phyloP scores from a whole-genome alignment of 2,888 invertebrate species.

The Nomada ruficornis region DNA sequence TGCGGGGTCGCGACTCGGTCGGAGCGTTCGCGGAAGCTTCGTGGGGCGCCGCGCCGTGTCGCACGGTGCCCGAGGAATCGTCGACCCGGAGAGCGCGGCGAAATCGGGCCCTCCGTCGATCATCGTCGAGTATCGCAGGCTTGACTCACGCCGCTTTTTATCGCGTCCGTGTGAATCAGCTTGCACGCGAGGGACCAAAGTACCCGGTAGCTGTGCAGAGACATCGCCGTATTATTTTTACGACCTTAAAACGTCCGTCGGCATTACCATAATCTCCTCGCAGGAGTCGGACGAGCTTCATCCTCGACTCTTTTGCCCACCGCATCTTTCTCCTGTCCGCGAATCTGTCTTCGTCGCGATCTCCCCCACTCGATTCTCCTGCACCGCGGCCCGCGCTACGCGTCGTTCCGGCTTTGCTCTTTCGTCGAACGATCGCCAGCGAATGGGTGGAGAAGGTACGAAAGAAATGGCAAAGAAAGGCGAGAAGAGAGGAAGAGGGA shows the following conservation, averaged over 20 bases:
- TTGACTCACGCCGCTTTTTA: conserved; percentile 69
- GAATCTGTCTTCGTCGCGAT: neutral
- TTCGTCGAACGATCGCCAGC: conserved; percentile 20
- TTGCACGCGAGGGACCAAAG: conserved; percentile 75
- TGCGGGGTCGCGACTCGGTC: conserved; percentile 10
- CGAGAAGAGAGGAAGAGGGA: no score
- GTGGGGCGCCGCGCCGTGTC: neutral
- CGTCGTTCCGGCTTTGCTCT: neutral
- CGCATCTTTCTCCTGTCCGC: conserved; percentile 5
- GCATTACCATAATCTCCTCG: conserved; percentile 81
- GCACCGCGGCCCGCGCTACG: neutral
- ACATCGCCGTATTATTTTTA: conserved; percentile 82
- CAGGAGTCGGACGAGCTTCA: conserved; percentile 52
- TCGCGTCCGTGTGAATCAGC: conserved; percentile 76
- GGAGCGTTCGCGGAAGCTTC: neutral
- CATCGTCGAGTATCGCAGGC: neutral
- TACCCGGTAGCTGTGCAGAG: conserved; percentile 80
- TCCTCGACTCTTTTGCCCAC: conserved; percentile 36
- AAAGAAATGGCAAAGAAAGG: neutral
- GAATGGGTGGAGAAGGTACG: neutral
- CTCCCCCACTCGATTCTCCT: neutral
- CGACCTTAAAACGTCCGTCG: conserved; percentile 80
- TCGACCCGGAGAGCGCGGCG: no score
- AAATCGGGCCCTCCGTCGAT: no score
- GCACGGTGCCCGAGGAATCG: no score